These are phyloP conservation scores for Forbesichthys papilliferus DNA, from an alignment of 2,113 vertebrate species.

Conservation along the genomic window DNA sequence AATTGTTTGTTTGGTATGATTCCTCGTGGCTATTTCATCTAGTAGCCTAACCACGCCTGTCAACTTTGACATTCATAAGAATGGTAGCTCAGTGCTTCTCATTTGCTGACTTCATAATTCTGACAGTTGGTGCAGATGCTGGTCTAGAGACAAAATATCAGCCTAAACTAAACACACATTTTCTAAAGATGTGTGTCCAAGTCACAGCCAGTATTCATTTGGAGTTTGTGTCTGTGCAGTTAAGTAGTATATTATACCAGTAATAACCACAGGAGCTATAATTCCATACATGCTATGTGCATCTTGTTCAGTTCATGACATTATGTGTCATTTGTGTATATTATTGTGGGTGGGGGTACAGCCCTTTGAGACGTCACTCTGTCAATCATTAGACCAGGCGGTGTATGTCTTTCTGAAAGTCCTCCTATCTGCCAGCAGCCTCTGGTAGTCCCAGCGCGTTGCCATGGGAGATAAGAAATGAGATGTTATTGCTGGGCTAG, in stretches of 20 bases:
- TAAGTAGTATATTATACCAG: neutral
- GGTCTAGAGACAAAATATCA: too few species aligned
- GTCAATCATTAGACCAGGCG: neutral
- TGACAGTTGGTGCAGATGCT: too few species aligned
- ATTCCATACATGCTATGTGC: too few species aligned
- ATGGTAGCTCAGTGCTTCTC: too few species aligned
- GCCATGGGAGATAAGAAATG: constrained; percentile 50
- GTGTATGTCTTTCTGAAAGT: neutral
- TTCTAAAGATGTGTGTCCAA: too few species aligned
- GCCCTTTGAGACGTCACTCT: neutral
- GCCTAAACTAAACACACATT: too few species aligned
- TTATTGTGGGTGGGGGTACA: neutral
- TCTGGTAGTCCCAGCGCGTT: constrained; percentile 23
- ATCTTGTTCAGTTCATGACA: neutral
- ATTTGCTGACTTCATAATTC: too few species aligned
- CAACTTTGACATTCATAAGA: too few species aligned
- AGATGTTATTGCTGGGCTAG: constrained; percentile 38
- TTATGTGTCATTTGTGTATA: neutral
- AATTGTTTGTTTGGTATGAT: neutral
- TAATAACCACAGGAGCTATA: neutral
- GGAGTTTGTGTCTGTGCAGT: neutral
- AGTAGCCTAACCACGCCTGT: too few species aligned
- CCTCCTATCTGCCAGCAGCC: constrained; percentile 18
- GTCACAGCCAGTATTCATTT: too few species aligned
- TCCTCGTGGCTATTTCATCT: too few species aligned